Evolutionary conservation across 2,113 vertebrate genomes (phyloP).

Genomic region (Antechinus flavipes): DNA sequence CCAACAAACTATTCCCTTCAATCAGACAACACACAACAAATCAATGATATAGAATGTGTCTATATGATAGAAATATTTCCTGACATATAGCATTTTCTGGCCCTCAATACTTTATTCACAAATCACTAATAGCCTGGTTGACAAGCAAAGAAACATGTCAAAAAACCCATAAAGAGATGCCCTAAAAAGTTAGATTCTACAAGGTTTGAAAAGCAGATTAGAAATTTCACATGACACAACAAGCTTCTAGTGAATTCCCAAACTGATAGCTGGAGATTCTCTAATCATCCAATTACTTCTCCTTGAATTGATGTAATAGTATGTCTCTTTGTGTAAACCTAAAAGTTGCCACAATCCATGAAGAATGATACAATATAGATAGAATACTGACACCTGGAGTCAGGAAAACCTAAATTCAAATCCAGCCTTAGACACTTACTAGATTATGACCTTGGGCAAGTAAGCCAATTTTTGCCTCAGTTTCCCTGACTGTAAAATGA

Average conservation of each 20-base stretch:
- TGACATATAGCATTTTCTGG: slow-evolving; percentile 30
- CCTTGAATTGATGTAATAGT: neutral
- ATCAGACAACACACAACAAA: neutral
- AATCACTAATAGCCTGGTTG: neutral
- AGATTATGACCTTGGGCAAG: neutral
- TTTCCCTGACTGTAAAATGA: neutral
- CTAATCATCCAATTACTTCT: neutral
- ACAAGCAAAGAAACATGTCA: slow-evolving; percentile 5
- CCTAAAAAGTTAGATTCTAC: neutral
- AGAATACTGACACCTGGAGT: neutral
- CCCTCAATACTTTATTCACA: slow-evolving; percentile 9
- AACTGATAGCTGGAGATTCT: slow-evolving; percentile 6
- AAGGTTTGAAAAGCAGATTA: neutral
- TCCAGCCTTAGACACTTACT: neutral
- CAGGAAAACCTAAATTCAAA: slow-evolving; percentile 6
- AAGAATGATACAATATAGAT: neutral
- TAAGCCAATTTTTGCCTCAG: neutral
- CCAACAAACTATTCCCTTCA: slow-evolving; percentile 27
- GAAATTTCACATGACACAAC: neutral
- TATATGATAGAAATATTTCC: slow-evolving; percentile 19
- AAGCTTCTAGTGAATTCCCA: neutral
- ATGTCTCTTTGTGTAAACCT: neutral
- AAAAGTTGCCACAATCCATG: neutral
- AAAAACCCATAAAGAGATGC: neutral
- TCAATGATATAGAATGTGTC: neutral